A percentile compares a stretch with the other conserved stretches of the same genome.
These are phyloP conservation scores for Gambusia yucatana DNA, from an alignment of 2,797 vertebrate species.

Conservation along the genomic window DNA sequence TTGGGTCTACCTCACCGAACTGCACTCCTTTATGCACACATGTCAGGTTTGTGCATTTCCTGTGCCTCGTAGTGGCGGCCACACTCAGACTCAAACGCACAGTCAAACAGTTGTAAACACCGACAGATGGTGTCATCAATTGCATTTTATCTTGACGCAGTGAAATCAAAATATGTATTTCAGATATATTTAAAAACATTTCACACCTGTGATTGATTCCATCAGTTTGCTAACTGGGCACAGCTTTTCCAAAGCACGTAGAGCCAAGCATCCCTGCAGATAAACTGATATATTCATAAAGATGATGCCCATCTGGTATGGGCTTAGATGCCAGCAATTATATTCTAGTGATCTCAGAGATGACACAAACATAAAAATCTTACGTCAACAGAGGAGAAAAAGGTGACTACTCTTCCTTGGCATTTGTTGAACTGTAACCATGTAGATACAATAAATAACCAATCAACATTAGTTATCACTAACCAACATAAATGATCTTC, in stretches of 20 bases:
- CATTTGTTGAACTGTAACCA: constrained; percentile 25
- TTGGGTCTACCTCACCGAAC: constrained; percentile 59
- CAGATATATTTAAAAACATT: constrained; percentile 50
- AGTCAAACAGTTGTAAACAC: constrained; percentile 21
- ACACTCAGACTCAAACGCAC: background rate
- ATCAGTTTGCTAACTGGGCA: constrained; percentile 50
- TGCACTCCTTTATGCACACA: constrained; percentile 53
- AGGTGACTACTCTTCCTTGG: constrained; percentile 22
- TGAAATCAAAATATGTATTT: constrained; percentile 49
- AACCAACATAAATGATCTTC: constrained; percentile 5
- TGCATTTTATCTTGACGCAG: constrained; percentile 44
- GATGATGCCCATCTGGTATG: constrained; percentile 57
- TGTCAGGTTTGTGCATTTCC: constrained; percentile 41
- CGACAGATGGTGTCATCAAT: constrained; percentile 59
- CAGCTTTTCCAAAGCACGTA: constrained; percentile 40
- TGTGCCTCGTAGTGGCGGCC: constrained; percentile 2
- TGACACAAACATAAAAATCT: constrained; percentile 7
- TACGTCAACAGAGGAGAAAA: constrained; percentile 21
- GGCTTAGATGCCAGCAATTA: constrained; percentile 21
- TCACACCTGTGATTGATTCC: constrained; percentile 58
- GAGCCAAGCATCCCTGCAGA: constrained; percentile 33
- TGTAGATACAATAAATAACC: constrained; percentile 1
- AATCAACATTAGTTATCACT: background rate
- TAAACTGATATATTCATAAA: constrained; percentile 39
- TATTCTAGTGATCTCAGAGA: constrained; percentile 13